A percentile compares a stretch with the other conserved stretches of the same genome.
phyloP scores from a whole-genome alignment of 1,140 invertebrate species.

The Camponotus vicinus region DNA sequence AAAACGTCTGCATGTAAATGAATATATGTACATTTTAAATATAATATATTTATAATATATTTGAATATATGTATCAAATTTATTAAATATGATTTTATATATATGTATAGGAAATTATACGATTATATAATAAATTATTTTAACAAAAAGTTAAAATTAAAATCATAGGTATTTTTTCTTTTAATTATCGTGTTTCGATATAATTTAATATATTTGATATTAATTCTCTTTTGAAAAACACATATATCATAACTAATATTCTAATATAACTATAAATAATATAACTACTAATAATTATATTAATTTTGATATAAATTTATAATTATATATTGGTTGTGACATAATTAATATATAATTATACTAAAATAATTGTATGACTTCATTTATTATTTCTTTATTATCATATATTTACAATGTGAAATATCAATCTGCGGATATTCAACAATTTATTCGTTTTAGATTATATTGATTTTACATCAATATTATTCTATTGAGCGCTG shows the following conservation, averaged over 20 bases:
- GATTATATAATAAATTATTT: background rate
- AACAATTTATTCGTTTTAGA: slow-evolving; percentile 7
- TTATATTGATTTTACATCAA: slow-evolving; percentile 60
- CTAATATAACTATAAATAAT: background rate
- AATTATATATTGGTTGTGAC: no score
- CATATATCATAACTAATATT: background rate
- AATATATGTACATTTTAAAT: slow-evolving; percentile 3
- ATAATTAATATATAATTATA: no score
- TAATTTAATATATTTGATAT: slow-evolving; percentile 12
- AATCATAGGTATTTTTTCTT: background rate
- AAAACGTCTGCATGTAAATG: slow-evolving; percentile 33
- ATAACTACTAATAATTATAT: no score
- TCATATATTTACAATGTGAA: background rate
- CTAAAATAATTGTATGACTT: no score
- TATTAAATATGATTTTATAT: background rate
- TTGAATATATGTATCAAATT: slow-evolving; percentile 20
- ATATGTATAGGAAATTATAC: background rate
- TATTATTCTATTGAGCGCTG: slow-evolving; percentile 29
- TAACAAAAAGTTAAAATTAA: background rate
- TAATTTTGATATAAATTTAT: no score
- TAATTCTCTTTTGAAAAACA: background rate
- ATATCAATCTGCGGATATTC: background rate
- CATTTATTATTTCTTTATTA: background rate
- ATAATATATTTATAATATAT: background rate
- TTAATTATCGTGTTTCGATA: background rate